Base-by-base conservation (phyloP, 2,888 invertebrate species). In the Hedychridium roseum region DNA sequence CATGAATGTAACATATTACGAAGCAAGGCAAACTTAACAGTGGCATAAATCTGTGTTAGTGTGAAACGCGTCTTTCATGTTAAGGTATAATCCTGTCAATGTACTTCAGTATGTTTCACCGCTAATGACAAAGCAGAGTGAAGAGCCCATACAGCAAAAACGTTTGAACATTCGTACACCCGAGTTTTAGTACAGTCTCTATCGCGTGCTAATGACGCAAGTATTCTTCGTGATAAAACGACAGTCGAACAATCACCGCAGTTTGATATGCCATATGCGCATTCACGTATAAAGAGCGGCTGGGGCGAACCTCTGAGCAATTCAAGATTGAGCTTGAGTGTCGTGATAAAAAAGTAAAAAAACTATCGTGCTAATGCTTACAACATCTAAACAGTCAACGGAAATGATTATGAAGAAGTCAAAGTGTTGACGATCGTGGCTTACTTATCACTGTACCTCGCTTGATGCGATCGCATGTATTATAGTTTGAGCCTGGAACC, bases 401-500 rank as follows among this genome's bases (percentile, higher is more conserved):
- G 57, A 51, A 64, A 60, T 35, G 44, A 50, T 59, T 55, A 61
- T 70, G 71, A 68, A 70, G 53, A 59, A 58, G 64, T 67, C 61
- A 66, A 68, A 70, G 64, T 68, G 68, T 73, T 70, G 66, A 66
- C 65, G 70, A 65, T 71, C 69, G 65, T 81, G 74, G 86, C 91
- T 91, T 86, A 92, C 91, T 91, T 86, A 91, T 90, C 70, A 90
- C 90, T 81, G 90, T 92, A 88, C 93, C 93, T 83, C 94, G 87
- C 85, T 94, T 94, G 83, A 94, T 92, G 73, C 94, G 86, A 82
- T 94, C 94, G 81, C 94, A 94, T 20, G 94, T 94, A 80, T 93
- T 94, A 83, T 94, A 94, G 82, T 94, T 94, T 43, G 92, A 92
- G 64, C 94, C 94, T 43, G 94, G 94, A 4, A 94, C 94, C 15